Evolutionary conservation across 2,797 vertebrate genomes (phyloP), one percentile per base, ranked within the genome.

Genomic region (Hafferia zeledoni): DNA sequence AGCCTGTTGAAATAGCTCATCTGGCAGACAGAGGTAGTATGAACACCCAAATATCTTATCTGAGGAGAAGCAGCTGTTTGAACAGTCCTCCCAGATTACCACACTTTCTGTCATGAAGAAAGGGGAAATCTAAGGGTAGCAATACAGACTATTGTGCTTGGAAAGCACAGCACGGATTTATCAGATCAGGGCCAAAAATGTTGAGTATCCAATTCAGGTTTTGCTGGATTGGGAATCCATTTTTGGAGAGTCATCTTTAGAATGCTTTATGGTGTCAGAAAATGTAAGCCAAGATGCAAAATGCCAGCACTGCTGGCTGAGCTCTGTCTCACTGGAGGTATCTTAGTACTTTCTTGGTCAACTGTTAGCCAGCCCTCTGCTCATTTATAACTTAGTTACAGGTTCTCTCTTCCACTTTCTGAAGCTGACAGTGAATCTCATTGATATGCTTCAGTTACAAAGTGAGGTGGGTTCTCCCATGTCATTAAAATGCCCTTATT

Each of bases 1-100:
- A 90, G 75, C 70, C 78, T 1, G 1, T 28, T 84, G 94, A 90
- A 93, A 82, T 77, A 59, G 35, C 68, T 93, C 24, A 3, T 95
- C 90, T 96, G 93, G 92, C 92, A 94, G 64, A 49, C 86, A 68
- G 78, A 82, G 75, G 84, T 76, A 49, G 37, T 57, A 43, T 27
- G 88, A 85, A 77, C 86, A 93, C 93, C 81, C 81, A 93, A 92
- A 60, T 89, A 60, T 70, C 90, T 97, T 95, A 95, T 95, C 94
- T 95, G 94, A 96, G 78, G 81, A 96, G 89, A 93, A 87, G 78
- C 93, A 95, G 94, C 93, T 95, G 94, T 79, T 79, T 43, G 41
- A 93, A 83, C 15, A 49, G 27, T 77, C 55, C 55, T 94, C 64
- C 72, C 30, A 68, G 76, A 93, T 92, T 60, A 60, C 75, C 41